Evolutionary conservation across 37 sponge, comb jelly and placozoan species (phyloP), one percentile per base, ranked within the genome.

Genomic region (Ephydatia muelleri): DNA sequence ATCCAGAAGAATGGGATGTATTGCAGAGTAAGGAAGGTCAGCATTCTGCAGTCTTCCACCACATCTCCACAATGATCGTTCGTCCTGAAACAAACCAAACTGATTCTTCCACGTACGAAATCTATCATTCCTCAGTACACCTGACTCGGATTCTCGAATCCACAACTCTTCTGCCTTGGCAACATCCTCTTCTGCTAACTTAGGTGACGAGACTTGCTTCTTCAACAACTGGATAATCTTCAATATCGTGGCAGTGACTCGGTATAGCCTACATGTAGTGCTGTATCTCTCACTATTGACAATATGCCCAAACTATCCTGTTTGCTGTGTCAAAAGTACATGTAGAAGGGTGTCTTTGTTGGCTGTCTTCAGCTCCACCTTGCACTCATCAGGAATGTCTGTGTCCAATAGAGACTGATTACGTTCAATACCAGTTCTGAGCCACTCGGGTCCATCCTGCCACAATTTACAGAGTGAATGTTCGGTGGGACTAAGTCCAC

Each of bases 31-130:
- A 14, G 82, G 39, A n/a, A n/a, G n/a, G n/a, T n/a, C n/a, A n/a
- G n/a, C n/a, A n/a, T n/a, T n/a, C n/a, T n/a, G n/a, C n/a, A 78
- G 79, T 27, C 79, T 43, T 37, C 73, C 82, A 30, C 82, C 73
- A 38, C 73, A 82, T 70, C 82, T 33, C 82, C 82, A 82, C 5
- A 82, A 14, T 9, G 64, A 49, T 23, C 5, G 6, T 16, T 33
- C 9, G 57, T 82, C 82, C n/a, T 8, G 73, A 32, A 82, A 82
- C 2, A 82, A 73, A 19, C 49, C 31, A 64, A n/a, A n/a, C n/a
- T n/a, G n/a, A n/a, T n/a, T n/a, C n/a, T n/a, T n/a, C n/a, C n/a
- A n/a, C n/a, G n/a, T 72, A 28, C 21, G 65, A 38, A 82, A 82
- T 5, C 39, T 72, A 5, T 37, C 5, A 23, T 82, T 73, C 6